Conservation (phyloP, 2,113 vertebrate genomes). For the Choloepus hoffmanni region DNA sequence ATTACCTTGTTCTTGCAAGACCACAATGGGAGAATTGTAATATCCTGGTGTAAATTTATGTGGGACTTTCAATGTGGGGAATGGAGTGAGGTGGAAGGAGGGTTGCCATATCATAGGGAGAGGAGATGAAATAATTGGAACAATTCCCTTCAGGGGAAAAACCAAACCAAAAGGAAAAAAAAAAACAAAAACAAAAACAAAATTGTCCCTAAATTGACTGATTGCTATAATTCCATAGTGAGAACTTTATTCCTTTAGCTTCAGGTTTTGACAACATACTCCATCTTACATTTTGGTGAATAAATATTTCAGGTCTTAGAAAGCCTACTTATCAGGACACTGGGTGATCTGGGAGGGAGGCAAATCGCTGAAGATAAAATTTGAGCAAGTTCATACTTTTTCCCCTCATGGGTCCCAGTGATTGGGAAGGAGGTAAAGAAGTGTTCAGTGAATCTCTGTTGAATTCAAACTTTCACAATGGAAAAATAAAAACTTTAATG, state of each 20-base stretch:
- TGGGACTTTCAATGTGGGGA: neutral
- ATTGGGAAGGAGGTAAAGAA: neutral
- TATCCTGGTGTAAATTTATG: neutral
- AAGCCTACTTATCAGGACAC: neutral
- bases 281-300: neutral
- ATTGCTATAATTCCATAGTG: neutral
- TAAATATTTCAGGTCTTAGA: neutral
- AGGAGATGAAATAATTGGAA: neutral
- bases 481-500: constrained; percentile 21
- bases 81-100: neutral
- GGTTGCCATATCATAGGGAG: neutral
- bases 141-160: neutral
- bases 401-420: neutral
- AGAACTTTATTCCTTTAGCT: neutral
- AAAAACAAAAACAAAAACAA: neutral
- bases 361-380: neutral
- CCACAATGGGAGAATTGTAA: neutral
- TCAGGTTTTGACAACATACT: constrained; percentile 9
- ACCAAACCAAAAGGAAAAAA: neutral
- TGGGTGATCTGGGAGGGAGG: neutral
- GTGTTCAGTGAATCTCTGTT: neutral
- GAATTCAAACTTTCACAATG: neutral
- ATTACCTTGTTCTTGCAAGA: constrained; percentile 35
- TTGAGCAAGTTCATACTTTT: neutral
- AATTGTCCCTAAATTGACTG: neutral